These are phyloP conservation scores for Ceyx cyanopectus DNA, from an alignment of 2,113 vertebrate species.

Conservation along the genomic window DNA sequence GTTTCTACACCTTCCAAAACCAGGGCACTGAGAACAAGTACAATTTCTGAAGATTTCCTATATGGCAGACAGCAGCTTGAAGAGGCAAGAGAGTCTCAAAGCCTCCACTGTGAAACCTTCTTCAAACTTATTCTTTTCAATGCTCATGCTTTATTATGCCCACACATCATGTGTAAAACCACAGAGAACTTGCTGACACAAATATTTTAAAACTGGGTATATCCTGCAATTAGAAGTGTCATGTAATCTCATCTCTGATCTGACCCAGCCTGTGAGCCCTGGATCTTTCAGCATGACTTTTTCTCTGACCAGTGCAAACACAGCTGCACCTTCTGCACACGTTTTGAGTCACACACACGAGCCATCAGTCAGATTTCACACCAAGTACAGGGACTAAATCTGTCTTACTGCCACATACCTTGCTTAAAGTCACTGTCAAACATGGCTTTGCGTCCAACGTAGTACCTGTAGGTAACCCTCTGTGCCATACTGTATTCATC, in stretches of 20 bases:
- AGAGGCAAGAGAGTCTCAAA: background rate
- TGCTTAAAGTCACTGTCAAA: conserved; percentile 98
- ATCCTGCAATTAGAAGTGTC: background rate
- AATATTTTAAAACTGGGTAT: background rate
- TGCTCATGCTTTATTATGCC: background rate
- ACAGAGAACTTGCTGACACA: background rate
- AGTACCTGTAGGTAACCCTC: conserved; percentile 94
- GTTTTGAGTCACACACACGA: background rate
- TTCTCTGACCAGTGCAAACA: background rate
- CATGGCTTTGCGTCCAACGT: conserved; percentile 97
- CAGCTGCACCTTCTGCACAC: background rate
- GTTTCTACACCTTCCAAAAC: background rate
- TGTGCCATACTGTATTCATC: conserved; percentile 94
- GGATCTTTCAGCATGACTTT: background rate
- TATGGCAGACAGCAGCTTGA: background rate
- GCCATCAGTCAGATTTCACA: background rate
- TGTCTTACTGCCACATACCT: conserved; percentile 72
- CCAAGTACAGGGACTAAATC: background rate
- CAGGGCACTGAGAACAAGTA: background rate
- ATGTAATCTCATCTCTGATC: background rate
- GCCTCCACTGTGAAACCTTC: background rate
- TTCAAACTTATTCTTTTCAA: background rate
- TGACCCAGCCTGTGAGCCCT: background rate
- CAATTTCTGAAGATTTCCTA: background rate
- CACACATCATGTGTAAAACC: background rate